These are phyloP conservation scores for Noctua janthe DNA, from an alignment of 2,888 invertebrate species.

Conservation along the genomic window DNA sequence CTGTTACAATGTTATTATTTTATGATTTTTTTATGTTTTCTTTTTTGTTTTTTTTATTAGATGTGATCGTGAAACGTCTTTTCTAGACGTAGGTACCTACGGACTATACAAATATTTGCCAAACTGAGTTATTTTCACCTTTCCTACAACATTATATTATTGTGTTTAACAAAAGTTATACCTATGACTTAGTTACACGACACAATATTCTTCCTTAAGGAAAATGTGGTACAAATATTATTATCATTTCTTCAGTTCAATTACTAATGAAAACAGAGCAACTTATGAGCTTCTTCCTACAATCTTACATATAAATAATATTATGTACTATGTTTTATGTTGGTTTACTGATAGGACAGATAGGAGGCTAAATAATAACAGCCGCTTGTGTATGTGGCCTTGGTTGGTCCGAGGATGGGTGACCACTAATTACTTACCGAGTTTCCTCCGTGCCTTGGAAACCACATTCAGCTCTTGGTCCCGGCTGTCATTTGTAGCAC, in stretches of 20 bases:
- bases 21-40: too few relatives aligned
- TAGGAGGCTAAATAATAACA: neutral
- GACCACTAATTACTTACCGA: neutral
- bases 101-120: neutral
- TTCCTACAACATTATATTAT: neutral
- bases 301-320: neutral
- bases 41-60: too few relatives aligned
- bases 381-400: neutral
- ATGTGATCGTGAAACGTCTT: too few relatives aligned
- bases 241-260: slow-evolving; percentile 10
- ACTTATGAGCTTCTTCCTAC: neutral
- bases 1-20: too few relatives aligned
- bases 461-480: too few relatives aligned
- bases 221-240: slow-evolving; percentile 15
- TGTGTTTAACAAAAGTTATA: neutral
- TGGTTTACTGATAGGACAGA: neutral
- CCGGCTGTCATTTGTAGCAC: too few relatives aligned
- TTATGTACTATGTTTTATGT: neutral
- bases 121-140: neutral
- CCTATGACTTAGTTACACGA: neutral
- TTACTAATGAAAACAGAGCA: slow-evolving; percentile 12
- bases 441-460: neutral
- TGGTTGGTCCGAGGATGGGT: neutral
- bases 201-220: slow-evolving; percentile 22
- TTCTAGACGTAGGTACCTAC: neutral